Evolutionary conservation across 2,888 invertebrate species (phyloP).

Genomic region (Protonemura montana): DNA sequence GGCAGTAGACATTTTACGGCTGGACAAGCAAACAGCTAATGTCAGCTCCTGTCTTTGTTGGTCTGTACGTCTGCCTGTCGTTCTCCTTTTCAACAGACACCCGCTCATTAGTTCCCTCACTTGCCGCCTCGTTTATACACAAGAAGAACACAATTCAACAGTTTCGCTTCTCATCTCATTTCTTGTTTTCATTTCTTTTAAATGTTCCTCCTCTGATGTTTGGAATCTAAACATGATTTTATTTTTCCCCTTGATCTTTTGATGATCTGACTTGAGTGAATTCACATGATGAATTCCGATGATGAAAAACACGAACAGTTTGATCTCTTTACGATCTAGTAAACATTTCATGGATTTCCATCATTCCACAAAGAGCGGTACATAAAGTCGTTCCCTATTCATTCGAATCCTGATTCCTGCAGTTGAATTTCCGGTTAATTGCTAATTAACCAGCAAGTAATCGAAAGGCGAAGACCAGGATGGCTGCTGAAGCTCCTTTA

Average conservation of each 20-base stretch:
- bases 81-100: constrained; percentile 46
- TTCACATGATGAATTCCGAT: constrained; percentile 21
- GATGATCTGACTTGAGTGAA: constrained; percentile 34
- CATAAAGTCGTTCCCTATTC: background rate
- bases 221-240: constrained; percentile 34
- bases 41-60: constrained; percentile 45
- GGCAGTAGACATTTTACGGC: constrained; percentile 47
- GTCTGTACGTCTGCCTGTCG: constrained; percentile 18
- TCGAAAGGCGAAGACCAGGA: too few relatives aligned
- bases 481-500: background rate
- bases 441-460: background rate
- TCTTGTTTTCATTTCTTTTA: constrained; percentile 2
- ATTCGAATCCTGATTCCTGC: background rate
- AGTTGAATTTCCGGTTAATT: background rate
- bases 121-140: constrained; percentile 37
- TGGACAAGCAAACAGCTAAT: constrained; percentile 48
- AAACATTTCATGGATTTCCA: background rate
- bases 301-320: constrained; percentile 25
- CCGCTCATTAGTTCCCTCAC: constrained; percentile 46
- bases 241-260: constrained; percentile 31
- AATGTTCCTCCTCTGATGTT: constrained; percentile 28
- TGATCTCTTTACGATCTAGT: background rate
- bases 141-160: constrained; percentile 40
- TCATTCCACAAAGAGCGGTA: background rate
- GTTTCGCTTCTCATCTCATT: constrained; percentile 32